These are phyloP conservation scores for Calvadosia cruxmelitensis DNA, from an alignment of 30 jellyfish, hydroid and myxozoan species.

Conservation along the genomic window DNA sequence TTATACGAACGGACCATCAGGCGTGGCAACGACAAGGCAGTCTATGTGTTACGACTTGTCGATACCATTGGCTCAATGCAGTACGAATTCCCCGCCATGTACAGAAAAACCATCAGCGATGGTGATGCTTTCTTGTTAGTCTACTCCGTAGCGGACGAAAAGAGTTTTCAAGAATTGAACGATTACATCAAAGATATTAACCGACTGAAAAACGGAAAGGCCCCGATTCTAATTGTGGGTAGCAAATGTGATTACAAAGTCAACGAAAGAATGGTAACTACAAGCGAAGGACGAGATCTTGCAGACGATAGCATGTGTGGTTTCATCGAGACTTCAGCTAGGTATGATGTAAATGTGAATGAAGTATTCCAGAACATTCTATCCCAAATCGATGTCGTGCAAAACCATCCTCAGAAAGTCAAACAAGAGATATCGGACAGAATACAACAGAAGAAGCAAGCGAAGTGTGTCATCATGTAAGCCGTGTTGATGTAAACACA, in stretches of 20 bases:
- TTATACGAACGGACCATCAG: constrained; percentile 27
- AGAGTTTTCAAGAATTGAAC: constrained; percentile 11
- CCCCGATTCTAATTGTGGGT: constrained; percentile 41
- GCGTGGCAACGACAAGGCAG: constrained; percentile 32
- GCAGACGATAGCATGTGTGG: constrained; percentile 33
- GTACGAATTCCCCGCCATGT: constrained; percentile 65
- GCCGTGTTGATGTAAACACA: too few relatives aligned
- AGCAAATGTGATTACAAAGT: constrained; percentile 39
- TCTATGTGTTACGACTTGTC: constrained; percentile 26
- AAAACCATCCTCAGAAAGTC: not conserved
- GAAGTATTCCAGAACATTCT: constrained; percentile 11
- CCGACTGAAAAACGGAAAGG: constrained; percentile 7
- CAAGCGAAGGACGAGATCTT: constrained; percentile 24
- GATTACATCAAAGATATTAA: constrained; percentile 22
- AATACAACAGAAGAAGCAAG: not conserved
- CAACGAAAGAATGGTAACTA: constrained; percentile 29
- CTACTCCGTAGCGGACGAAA: constrained; percentile 35
- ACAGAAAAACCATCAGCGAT: constrained; percentile 25
- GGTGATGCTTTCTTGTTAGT: constrained; percentile 49
- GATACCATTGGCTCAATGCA: constrained; percentile 55
- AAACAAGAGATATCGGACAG: not conserved
- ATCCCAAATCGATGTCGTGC: constrained; percentile 8
- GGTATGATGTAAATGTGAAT: constrained; percentile 12
- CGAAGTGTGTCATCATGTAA: not conserved
- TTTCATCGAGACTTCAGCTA: constrained; percentile 41